Evolutionary conservation across 2,113 vertebrate genomes (phyloP), one percentile per base, ranked within the genome.

Genomic region (Pica pica): DNA sequence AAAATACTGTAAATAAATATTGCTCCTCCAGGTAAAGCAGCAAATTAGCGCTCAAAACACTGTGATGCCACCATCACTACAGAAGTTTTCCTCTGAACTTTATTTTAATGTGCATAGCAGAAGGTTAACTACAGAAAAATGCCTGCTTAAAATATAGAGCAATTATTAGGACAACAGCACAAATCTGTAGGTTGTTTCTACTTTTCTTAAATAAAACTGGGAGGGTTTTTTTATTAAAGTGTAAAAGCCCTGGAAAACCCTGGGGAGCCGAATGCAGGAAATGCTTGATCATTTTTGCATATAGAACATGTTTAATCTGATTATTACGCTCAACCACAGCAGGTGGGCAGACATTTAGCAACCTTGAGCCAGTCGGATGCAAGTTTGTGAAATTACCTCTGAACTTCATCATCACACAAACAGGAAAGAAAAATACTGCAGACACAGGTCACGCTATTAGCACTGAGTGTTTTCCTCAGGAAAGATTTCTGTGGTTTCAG

Each of bases 121-220:
- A 93, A 78, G 46, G 49, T 82, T 79, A 75, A 39, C 77, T 59
- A 31, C 73, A 82, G 87, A 85, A 90, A 87, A 92, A 73, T 4
- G 4, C 60, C 35, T 39, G 17, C 46, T 65, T 84, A 59, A 86
- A 67, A 46, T 31, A 57, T 10, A 83, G 89, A 86, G 68, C 50
- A 49, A 44, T 89, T 85, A 69, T 73, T 55, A 65, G 50, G 69
- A 63, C n/a, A 77, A 61, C 8, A 84, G 64, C 50, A 78, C 13
- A 31, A 44, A 83, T 70, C 52, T 83, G n/a, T 23, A 74, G 63
- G 50, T 77, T 56, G 27, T 30, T 61, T 33, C 7, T 39, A 8
- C 13, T 68, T 61, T 39, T 68, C 35, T 64, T 42, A 6, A 74
- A 65, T 41, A 37, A 79, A 80, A 33, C 3, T 4, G 3, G 41